Conservation (phyloP, 2,113 vertebrate genomes). For the Stigmatopora argus region DNA sequence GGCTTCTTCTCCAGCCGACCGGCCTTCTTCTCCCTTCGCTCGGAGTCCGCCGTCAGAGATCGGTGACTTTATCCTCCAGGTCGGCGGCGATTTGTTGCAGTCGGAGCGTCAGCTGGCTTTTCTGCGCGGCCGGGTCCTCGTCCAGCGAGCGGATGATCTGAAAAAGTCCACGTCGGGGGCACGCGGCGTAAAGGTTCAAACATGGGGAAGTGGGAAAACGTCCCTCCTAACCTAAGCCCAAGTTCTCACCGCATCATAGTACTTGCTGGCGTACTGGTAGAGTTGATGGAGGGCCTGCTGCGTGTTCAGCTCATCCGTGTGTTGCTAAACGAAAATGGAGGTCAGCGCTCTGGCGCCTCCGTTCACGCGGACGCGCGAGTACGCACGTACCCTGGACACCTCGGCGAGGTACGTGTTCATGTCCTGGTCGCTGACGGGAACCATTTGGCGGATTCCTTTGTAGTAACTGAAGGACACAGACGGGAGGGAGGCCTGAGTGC, state of each 20-base stretch:
- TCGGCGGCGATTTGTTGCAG: constrained; percentile 96
- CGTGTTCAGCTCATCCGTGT: constrained; percentile 89
- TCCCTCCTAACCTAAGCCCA: too few species aligned
- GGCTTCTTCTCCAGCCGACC: too few species aligned
- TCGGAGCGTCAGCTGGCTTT: constrained; percentile 91
- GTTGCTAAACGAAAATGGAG: constrained; percentile 67
- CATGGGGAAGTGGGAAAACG: not conserved
- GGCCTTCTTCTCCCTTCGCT: not conserved
- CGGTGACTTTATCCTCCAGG: constrained; percentile 96
- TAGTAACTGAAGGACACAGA: constrained; percentile 76
- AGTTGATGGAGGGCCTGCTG: constrained; percentile 92
- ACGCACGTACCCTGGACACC: constrained; percentile 82
- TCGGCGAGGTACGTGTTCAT: constrained; percentile 98
- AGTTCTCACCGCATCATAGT: constrained; percentile 87
- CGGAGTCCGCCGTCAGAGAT: constrained; percentile 77
- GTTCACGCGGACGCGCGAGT: not conserved
- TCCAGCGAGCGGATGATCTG: constrained; percentile 95
- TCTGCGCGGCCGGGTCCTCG: constrained; percentile 91
- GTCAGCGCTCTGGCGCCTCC: not conserved
- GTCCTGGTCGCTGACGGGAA: constrained; percentile 94
- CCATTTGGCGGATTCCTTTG: constrained; percentile 90
- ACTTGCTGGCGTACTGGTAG: constrained; percentile 96
- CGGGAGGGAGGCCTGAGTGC: not conserved
- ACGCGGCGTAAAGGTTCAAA: not conserved
- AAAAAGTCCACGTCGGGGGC: not conserved